Base-by-base conservation (phyloP, 2,888 invertebrate genomes). In the Acanthococcus lagerstroemiae region DNA sequence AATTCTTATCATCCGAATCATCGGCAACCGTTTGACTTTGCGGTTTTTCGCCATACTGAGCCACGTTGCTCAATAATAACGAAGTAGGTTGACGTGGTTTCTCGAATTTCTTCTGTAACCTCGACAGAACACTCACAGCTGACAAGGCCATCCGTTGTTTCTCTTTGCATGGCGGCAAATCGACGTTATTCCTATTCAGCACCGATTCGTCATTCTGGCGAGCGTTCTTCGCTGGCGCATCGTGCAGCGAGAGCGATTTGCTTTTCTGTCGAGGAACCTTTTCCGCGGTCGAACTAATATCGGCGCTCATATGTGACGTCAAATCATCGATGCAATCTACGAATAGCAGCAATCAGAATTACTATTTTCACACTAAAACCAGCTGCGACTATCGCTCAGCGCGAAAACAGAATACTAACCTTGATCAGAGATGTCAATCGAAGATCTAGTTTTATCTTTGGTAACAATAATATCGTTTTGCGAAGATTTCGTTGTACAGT, bases 11-110 rank as follows among this genome's bases (percentile, higher is more conserved):
- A 37, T 37, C n/a, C 5, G 19, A 6, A 17, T 17, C 22, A 7
- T 58, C 58, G 19, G 17, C 5, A 48, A 25, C 19, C 19, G 19
- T 46, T 7, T 17, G n/a, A 26, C 26, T 19, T 17, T 48, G 58
- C 22, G n/a, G 19, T 46, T 45, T 45, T 30, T 66, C 56, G 19
- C 66, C 66, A 48, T 66, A 56, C 9, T 48, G 50, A 4, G 46
- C 25, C 12, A 72, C 68, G 74, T 86, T 87, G 77, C 90, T 88
- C 71, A 92, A 80, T 77, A 89, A 89, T 58, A 94, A 79, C 74
- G 90, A 91, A 73, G 85, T 85, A 7, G 89, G 88, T 0, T 88
- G 86, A 9, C 90, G 88, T 50, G 90, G 82, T 66, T 87, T 83
- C 70, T 88, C 88, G 74, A 90, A 82, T 80, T 90, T 83, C 68